A percentile compares a stretch with the other conserved stretches of the same genome.
Evolutionary conservation across 2,113 vertebrate genomes (phyloP).

Genomic region (Tretioscincus oriximinensis): DNA sequence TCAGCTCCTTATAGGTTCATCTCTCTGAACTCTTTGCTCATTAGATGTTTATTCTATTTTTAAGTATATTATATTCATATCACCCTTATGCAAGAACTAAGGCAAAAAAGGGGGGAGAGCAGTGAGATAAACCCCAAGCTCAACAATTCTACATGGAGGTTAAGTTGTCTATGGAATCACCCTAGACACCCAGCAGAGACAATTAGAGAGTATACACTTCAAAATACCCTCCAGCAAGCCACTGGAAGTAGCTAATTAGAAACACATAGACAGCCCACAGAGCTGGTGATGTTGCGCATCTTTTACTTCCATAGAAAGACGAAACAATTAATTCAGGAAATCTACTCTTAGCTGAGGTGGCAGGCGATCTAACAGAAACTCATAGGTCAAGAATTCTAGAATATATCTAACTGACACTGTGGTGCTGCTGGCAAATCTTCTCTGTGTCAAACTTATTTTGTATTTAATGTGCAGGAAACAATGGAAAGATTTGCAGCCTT

Average conservation of each 20-base stretch:
- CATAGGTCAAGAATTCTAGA: conserved; percentile 16
- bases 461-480: background rate
- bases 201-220: conserved; percentile 69
- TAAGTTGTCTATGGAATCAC: conserved; percentile 66
- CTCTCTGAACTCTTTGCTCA: conserved; percentile 53
- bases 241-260: conserved; percentile 69
- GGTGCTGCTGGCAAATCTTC: background rate
- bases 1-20: conserved; percentile 56
- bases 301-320: conserved; percentile 53
- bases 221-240: conserved; percentile 65
- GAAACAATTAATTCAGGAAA: conserved; percentile 62
- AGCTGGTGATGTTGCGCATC: conserved; percentile 60
- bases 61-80: conserved; percentile 57
- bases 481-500: background rate
- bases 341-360: conserved; percentile 40
- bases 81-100: conserved; percentile 52
- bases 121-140: conserved; percentile 60
- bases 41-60: conserved; percentile 67
- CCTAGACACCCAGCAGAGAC: conserved; percentile 64
- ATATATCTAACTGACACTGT: background rate
- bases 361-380: conserved; percentile 42
- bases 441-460: background rate
- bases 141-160: conserved; percentile 55
- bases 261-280: conserved; percentile 58
- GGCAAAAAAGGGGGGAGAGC: conserved; percentile 55